Evolutionary conservation across 2,797 vertebrate species (phyloP).

Genomic region (Perodicticus potto): DNA sequence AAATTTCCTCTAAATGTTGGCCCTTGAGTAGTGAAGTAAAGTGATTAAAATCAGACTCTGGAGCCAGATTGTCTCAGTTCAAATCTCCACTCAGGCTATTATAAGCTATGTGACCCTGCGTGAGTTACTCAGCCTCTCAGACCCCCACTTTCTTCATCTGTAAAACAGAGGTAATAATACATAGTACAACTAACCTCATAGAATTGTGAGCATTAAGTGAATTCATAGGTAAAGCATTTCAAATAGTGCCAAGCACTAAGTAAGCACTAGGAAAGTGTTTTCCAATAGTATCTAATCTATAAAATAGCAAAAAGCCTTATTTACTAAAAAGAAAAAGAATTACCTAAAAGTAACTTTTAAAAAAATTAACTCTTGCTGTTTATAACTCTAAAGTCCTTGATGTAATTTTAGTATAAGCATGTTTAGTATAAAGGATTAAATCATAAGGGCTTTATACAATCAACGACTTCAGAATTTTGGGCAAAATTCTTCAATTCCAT

Average conservation of each 20-base stretch:
- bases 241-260: not conserved
- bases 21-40: not conserved
- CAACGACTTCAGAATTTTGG: not conserved
- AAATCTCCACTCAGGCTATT: not conserved
- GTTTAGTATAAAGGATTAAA: constrained; percentile 32
- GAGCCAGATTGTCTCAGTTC: not conserved
- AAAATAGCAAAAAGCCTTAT: not conserved
- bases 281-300: not conserved
- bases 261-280: not conserved
- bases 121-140: not conserved
- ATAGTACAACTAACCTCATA: not conserved
- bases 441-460: not conserved
- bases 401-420: not conserved
- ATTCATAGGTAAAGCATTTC: not conserved
- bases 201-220: not conserved
- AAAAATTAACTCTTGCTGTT: not conserved
- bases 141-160: not conserved
- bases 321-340: constrained; percentile 7
- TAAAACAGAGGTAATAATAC: not conserved
- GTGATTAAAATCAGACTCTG: not conserved
- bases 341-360: not conserved
- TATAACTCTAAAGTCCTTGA: not conserved
- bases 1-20: not conserved
- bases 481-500: not conserved
- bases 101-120: not conserved